phyloP scores from a whole-genome alignment of 2,113 vertebrate genomes.

The Prionailurus bengalensis region DNA sequence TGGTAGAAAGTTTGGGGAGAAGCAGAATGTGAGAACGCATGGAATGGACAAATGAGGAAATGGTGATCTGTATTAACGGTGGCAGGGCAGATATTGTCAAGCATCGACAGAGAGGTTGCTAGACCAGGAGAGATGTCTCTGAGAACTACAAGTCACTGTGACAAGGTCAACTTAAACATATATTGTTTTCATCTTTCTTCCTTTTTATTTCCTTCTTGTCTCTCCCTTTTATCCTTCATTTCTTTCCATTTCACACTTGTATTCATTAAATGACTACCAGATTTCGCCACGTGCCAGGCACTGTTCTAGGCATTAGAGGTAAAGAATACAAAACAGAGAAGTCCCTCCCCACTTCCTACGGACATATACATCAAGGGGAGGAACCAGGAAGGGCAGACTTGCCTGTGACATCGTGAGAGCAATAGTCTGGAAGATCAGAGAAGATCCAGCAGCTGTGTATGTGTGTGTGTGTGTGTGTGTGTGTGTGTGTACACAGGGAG shows the following conservation, averaged over 20 bases:
- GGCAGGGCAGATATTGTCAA: background rate
- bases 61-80: background rate
- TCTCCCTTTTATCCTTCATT: too few relatives aligned
- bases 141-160: background rate
- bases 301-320: background rate
- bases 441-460: background rate
- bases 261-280: background rate
- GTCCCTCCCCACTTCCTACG: background rate
- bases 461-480: background rate
- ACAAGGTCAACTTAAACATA: background rate
- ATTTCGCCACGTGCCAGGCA: background rate
- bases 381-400: too few relatives aligned
- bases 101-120: fast-evolving
- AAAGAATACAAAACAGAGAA: background rate
- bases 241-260: background rate
- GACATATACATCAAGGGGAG: background rate
- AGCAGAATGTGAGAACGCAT: background rate
- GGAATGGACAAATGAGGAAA: background rate
- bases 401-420: background rate
- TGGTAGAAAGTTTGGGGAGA: background rate
- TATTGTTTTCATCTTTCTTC: background rate
- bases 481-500: background rate
- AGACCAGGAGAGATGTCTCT: background rate
- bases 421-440: background rate
- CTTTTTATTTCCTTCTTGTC: too few relatives aligned